Base-by-base conservation (phyloP, 2,113 vertebrate species). In the Prionailurus viverrinus region DNA sequence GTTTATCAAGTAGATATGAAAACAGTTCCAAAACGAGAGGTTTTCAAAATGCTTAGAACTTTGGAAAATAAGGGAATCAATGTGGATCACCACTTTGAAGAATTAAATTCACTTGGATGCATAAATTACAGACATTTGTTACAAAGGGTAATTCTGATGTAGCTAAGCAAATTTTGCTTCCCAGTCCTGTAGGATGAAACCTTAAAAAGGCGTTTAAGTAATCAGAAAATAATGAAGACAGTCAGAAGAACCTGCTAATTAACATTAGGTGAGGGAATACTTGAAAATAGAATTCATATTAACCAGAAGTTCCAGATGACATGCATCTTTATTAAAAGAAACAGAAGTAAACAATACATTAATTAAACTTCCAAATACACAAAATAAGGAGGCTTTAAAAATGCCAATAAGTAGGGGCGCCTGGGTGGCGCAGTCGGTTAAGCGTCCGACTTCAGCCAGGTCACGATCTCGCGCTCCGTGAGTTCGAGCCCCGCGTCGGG, bases 291-390 rank as follows among this genome's bases (percentile, higher is more conserved):
- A 97, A 93, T 96, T 95, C 71, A 53, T 94, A 80, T 95, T 96
- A 97, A 97, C 83, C 76, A 96, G 19, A 98, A 95, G 39, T 97
- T 98, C 94, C 91, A 89, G 85, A 87, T 93, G 97, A 97, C 91
- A 87, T 89, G 86, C 91, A 97, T 98, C 97, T 98, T 97, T 98
- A 97, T 96, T 98, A 97, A 97, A 97, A 96, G 93, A 96, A 97
- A 93, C 81, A 84, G 80, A 97, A 98, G 89, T 97, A 97, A 98
- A 98, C 82, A 95, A 55, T 87, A 93, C 63, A 93, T 96, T 98
- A 96, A 98, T 98, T 98, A 98, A 96, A 97, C 84, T 96, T 98
- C 71, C 78, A 97, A 98, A 94, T 97, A 91, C 33, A 96, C 87
- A 93, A 94, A 96, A 91, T 92, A 91, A 79, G 39, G 41, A 95